Evolutionary conservation across 2,797 vertebrate genomes (phyloP).

Genomic region (Pachyuromys duprasi): DNA sequence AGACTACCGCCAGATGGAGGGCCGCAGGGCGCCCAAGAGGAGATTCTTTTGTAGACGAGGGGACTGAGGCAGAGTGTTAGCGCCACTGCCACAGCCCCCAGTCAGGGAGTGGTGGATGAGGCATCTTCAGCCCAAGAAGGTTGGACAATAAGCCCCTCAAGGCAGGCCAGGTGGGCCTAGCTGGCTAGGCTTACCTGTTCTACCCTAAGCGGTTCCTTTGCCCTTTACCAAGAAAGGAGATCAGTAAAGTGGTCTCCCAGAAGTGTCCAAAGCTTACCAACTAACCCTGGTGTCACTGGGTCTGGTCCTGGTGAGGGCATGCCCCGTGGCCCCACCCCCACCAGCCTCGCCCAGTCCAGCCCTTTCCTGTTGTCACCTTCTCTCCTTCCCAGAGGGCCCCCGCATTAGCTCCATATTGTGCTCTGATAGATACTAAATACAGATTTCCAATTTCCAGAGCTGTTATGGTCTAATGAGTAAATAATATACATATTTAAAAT

Average conservation of each 20-base stretch:
- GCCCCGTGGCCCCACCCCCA: background rate
- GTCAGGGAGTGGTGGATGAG: background rate
- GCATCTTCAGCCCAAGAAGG: background rate
- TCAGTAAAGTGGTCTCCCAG: background rate
- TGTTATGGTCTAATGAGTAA: slow-evolving; percentile 85
- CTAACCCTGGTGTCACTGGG: background rate
- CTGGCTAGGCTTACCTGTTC: background rate
- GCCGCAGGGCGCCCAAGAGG: background rate
- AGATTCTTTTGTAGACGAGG: background rate
- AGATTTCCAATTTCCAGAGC: slow-evolving; percentile 84
- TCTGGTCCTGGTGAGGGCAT: too few relatives aligned
- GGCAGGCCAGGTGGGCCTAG: background rate
- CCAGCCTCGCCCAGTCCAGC: background rate
- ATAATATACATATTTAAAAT: slow-evolving; percentile 86
- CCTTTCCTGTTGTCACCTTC: background rate
- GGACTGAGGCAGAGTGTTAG: background rate
- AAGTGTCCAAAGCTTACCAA: background rate
- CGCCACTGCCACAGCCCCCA: background rate
- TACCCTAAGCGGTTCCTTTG: background rate
- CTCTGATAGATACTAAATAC: slow-evolving; percentile 79
- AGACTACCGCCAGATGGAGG: background rate
- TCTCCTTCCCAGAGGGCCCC: background rate
- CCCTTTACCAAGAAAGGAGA: background rate
- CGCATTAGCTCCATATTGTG: slow-evolving; percentile 64
- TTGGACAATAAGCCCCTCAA: background rate